A percentile compares a stretch with the other conserved stretches of the same genome.
Evolutionary conservation across 2,113 vertebrate species (phyloP).

Genomic region (Piaya cayana): DNA sequence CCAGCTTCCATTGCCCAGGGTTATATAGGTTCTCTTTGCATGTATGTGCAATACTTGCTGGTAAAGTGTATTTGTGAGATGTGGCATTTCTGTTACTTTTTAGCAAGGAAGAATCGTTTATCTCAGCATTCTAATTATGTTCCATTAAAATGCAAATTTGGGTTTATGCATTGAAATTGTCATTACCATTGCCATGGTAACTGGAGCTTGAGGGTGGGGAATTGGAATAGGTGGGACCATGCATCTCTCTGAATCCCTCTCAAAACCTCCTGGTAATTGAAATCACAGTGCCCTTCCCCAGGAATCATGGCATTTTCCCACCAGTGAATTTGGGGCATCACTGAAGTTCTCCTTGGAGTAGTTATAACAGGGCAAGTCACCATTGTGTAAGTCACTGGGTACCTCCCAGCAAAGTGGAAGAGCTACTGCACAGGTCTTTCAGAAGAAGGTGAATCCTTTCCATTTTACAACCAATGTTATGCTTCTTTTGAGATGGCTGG

Average conservation of each 20-base stretch:
- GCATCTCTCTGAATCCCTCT: conserved; percentile 37
- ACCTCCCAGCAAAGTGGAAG: background rate
- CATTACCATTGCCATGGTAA: conserved; percentile 69
- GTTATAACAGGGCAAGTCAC: background rate
- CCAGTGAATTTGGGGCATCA: background rate
- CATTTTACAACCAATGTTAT: background rate
- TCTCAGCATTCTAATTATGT: conserved; percentile 74
- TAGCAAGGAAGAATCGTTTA: conserved; percentile 50
- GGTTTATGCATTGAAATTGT: conserved; percentile 34
- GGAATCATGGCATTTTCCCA: background rate
- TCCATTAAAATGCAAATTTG: conserved; percentile 79
- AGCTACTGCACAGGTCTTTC: background rate
- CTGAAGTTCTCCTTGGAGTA: background rate
- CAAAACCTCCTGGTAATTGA: background rate
- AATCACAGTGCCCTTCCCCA: background rate
- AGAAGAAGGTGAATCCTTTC: background rate
- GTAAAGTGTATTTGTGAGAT: conserved; percentile 9
- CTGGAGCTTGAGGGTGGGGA: conserved; percentile 59
- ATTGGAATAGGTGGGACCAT: conserved; percentile 41
- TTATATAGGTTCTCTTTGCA: background rate
- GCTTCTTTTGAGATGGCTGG: background rate
- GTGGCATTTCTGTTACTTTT: conserved; percentile 39
- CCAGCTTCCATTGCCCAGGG: background rate
- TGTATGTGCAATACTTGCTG: background rate
- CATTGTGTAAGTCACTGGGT: background rate